These are phyloP conservation scores for Chironomus striatipennis DNA, from an alignment of 1,140 invertebrate species.

Conservation along the genomic window DNA sequence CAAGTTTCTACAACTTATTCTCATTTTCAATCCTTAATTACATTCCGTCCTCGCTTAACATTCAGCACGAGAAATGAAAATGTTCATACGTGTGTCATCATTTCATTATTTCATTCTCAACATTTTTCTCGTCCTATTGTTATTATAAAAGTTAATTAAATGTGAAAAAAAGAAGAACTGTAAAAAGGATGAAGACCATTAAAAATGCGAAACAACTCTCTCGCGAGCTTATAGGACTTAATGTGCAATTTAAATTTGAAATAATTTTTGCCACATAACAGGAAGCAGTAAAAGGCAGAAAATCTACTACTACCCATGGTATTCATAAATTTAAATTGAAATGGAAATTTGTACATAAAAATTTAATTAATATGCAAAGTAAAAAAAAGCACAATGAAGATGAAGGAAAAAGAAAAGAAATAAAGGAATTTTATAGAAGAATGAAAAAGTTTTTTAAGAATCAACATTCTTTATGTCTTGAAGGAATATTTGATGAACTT, in stretches of 20 bases:
- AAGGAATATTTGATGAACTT: neutral
- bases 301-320: neutral
- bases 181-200: neutral
- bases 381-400: neutral
- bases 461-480: neutral
- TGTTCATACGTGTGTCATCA: neutral
- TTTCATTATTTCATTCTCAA: too few species aligned
- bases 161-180: neutral
- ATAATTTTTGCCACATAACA: neutral
- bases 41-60: neutral
- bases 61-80: neutral
- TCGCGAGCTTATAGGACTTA: conserved; percentile 12
- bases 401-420: neutral
- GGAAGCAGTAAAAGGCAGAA: too few species aligned
- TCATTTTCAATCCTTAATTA: neutral
- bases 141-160: neutral
- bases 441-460: neutral
- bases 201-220: conserved; percentile 7
- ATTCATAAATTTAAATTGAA: conserved; percentile 10
- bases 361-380: conserved; percentile 15
- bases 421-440: neutral
- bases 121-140: too few species aligned
- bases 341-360: neutral
- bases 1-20: too few species aligned
- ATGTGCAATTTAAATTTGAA: conserved; percentile 4